phyloP scores from a whole-genome alignment of 2,113 vertebrate species.

The Solea senegalensis region DNA sequence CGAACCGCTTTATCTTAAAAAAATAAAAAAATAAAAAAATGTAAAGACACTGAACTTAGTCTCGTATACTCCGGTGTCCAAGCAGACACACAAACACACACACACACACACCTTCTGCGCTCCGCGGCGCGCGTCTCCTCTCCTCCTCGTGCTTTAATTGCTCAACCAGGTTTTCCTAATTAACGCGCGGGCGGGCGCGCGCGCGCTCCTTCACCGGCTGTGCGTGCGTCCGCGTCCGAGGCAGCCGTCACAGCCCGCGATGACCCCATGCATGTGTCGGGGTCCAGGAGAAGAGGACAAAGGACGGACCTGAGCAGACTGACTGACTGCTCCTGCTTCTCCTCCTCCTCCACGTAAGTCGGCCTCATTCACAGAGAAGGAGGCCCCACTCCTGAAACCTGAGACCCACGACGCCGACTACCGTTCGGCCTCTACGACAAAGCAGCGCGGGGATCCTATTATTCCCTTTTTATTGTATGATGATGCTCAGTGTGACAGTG shows the following conservation, averaged over 20 bases:
- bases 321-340: conserved; percentile 27
- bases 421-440: conserved; percentile 43
- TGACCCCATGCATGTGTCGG: conserved; percentile 72
- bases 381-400: conserved; percentile 74
- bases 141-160: conserved; percentile 61
- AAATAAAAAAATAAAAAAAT: too few relatives aligned
- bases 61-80: too few relatives aligned
- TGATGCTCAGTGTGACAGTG: conserved; percentile 2
- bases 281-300: conserved; percentile 54
- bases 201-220: conserved; percentile 43
- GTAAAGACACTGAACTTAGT: too few relatives aligned
- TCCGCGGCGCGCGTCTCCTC: conserved; percentile 29
- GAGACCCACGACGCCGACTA: conserved; percentile 58
- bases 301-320: conserved; percentile 40
- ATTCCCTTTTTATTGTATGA: conserved; percentile 8
- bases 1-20: too few relatives aligned
- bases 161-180: conserved; percentile 75
- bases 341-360: conserved; percentile 61
- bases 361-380: conserved; percentile 55
- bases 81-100: too few relatives aligned
- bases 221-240: conserved; percentile 46
- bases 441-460: conserved; percentile 7
- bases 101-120: conserved; percentile 54
- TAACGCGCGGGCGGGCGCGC: conserved; percentile 33
- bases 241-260: conserved; percentile 22